Evolutionary conservation across 2,888 invertebrate genomes (phyloP).

Genomic region (Nyleta sp.): DNA sequence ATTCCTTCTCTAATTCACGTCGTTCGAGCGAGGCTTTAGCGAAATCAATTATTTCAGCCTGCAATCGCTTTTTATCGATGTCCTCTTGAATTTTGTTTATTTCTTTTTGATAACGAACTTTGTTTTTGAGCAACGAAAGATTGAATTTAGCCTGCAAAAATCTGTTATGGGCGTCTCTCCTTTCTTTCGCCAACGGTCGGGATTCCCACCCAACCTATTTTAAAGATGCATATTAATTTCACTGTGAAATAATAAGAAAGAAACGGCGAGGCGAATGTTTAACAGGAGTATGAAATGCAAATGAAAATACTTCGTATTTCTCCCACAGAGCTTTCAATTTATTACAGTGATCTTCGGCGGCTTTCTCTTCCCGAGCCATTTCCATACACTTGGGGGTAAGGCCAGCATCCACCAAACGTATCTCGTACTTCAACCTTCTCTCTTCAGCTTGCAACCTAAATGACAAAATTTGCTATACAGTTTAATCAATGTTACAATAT

Average conservation of each 20-base stretch:
- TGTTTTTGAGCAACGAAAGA: conserved; percentile 1
- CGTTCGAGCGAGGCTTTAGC: conserved; percentile 20
- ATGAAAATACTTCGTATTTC: conserved; percentile 23
- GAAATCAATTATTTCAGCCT: conserved; percentile 27
- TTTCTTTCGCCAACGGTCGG: conserved; percentile 29
- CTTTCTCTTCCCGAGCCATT: conserved; percentile 23
- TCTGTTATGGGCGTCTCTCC: background rate
- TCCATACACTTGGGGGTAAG: conserved; percentile 22
- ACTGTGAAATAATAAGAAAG: too few species aligned
- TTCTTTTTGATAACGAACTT: conserved; percentile 21
- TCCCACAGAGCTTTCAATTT: conserved; percentile 40
- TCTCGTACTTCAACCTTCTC: conserved; percentile 13
- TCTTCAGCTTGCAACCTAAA: too few species aligned
- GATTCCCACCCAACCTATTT: conserved; percentile 35
- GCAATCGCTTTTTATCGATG: conserved; percentile 20
- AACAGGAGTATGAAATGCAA: background rate
- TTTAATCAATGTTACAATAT: too few species aligned
- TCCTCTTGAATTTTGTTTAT: conserved; percentile 23
- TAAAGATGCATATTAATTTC: background rate
- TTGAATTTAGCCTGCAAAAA: conserved; percentile 17
- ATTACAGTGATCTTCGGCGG: conserved; percentile 10
- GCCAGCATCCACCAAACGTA: conserved; percentile 5
- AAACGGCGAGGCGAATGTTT: too few species aligned
- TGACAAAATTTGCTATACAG: too few species aligned
- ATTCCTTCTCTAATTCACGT: conserved; percentile 23